phyloP scores from a whole-genome alignment of 2,113 vertebrate species.

The Pollimyrus isidori region DNA sequence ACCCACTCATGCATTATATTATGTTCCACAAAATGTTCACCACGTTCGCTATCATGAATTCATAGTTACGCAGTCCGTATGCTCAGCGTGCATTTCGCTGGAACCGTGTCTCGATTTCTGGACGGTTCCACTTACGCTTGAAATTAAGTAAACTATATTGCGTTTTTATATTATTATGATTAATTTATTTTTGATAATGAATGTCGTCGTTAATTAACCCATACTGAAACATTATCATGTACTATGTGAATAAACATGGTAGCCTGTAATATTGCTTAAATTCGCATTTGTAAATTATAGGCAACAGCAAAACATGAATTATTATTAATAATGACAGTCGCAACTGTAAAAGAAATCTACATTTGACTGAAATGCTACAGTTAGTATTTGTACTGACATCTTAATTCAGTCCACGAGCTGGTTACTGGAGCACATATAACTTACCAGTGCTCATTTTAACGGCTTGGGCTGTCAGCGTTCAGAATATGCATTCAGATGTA shows the following conservation, averaged over 20 bases:
- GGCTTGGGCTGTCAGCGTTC: constrained; percentile 6
- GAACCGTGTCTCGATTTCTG: neutral
- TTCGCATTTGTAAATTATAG: neutral
- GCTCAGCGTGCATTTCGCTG: neutral
- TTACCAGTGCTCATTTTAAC: constrained; percentile 43
- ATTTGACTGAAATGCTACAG: neutral
- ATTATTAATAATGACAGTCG: neutral
- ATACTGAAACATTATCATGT: neutral
- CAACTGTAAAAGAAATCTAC: neutral
- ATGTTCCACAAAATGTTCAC: neutral
- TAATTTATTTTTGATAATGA: neutral
- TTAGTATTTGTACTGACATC: neutral
- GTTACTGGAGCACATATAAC: neutral
- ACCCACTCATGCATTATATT: neutral
- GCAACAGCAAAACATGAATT: neutral
- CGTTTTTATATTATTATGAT: constrained; percentile 20
- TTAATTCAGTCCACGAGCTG: neutral
- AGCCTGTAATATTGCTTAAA: neutral
- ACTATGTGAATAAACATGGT: neutral
- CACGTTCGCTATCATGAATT: neutral
- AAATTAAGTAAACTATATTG: constrained; percentile 26
- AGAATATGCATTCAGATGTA: constrained; percentile 37
- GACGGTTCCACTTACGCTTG: neutral
- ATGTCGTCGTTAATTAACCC: neutral
- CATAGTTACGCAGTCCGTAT: neutral